Percentiles rank a stretch among this genome's conserved stretches.
phyloP scores from a whole-genome alignment of 2,113 vertebrate species.

The Xiphophorus couchianus region DNA sequence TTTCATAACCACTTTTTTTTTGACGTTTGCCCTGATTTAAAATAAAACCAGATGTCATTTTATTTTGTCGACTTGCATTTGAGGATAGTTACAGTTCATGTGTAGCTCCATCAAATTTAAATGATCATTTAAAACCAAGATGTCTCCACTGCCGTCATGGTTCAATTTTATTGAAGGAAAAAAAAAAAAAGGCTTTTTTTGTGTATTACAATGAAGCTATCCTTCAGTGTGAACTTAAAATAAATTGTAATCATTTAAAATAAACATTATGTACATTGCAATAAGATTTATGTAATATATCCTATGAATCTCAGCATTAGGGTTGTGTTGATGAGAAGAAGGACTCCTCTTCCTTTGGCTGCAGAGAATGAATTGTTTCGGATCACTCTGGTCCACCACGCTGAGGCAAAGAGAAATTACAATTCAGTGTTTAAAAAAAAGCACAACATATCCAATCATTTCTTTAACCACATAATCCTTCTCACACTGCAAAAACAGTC shows the following conservation, averaged over 20 bases:
- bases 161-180: not conserved
- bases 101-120: not conserved
- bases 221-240: constrained; percentile 14
- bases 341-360: constrained; percentile 59
- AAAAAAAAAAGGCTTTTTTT: constrained; percentile 6
- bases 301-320: constrained; percentile 53
- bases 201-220: constrained; percentile 22
- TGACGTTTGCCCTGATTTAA: not conserved
- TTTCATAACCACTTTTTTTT: not conserved
- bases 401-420: constrained; percentile 47
- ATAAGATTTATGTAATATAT: constrained; percentile 62
- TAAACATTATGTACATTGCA: constrained; percentile 73
- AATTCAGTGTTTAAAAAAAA: constrained; percentile 1
- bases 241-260: constrained; percentile 44
- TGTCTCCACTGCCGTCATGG: not conserved
- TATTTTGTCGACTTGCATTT: not conserved
- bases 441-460: not conserved
- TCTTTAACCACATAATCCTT: not conserved
- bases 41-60: not conserved
- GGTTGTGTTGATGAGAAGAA: constrained; percentile 50
- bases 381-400: constrained; percentile 82
- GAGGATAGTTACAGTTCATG: not conserved
- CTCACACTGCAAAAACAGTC: too few relatives aligned
- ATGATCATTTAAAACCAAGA: not conserved
- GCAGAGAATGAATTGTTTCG: constrained; percentile 1